phyloP scores from a whole-genome alignment of 1,140 invertebrate genomes.

The Drosophila leontia region DNA sequence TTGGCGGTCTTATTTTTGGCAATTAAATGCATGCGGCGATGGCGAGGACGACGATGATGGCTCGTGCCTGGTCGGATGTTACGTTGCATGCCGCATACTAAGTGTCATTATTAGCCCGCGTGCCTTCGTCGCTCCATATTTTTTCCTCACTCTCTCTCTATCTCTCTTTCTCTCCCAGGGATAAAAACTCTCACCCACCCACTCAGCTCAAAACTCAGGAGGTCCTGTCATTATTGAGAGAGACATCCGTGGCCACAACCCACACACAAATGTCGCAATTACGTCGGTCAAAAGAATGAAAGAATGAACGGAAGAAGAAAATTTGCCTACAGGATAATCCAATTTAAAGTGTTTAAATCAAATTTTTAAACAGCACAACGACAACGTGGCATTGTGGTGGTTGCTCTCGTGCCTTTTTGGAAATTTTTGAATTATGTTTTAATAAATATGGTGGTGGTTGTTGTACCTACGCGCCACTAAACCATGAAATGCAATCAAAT shows the following conservation, averaged over 20 bases:
- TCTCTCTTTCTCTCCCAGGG: slow-evolving; percentile 5
- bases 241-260: slow-evolving; percentile 32
- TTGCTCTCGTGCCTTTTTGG: slow-evolving; percentile 49
- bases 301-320: slow-evolving; percentile 54
- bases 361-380: slow-evolving; percentile 79
- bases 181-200: slow-evolving; percentile 2
- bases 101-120: slow-evolving; percentile 78
- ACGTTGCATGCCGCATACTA: slow-evolving; percentile 83
- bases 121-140: slow-evolving; percentile 29
- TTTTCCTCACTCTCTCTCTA: slow-evolving; percentile 34
- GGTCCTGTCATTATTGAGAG: slow-evolving; percentile 72
- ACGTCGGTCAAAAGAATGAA: slow-evolving; percentile 63
- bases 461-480: slow-evolving; percentile 78
- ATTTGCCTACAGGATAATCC: slow-evolving; percentile 84
- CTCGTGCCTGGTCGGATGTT: slow-evolving; percentile 79
- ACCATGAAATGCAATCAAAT: slow-evolving; percentile 85
- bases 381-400: slow-evolving; percentile 68
- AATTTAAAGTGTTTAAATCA: slow-evolving; percentile 85
- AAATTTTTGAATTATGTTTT: slow-evolving; percentile 84
- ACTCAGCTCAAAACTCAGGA: slow-evolving; percentile 37
- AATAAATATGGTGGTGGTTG: slow-evolving; percentile 74
- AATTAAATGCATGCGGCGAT: slow-evolving; percentile 84
- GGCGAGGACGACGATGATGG: slow-evolving; percentile 68
- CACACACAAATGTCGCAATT: slow-evolving; percentile 80
- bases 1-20: slow-evolving; percentile 81